These are phyloP conservation scores for Myrmophylax atrothorax DNA, from an alignment of 2,113 vertebrate genomes.

Conservation along the genomic window DNA sequence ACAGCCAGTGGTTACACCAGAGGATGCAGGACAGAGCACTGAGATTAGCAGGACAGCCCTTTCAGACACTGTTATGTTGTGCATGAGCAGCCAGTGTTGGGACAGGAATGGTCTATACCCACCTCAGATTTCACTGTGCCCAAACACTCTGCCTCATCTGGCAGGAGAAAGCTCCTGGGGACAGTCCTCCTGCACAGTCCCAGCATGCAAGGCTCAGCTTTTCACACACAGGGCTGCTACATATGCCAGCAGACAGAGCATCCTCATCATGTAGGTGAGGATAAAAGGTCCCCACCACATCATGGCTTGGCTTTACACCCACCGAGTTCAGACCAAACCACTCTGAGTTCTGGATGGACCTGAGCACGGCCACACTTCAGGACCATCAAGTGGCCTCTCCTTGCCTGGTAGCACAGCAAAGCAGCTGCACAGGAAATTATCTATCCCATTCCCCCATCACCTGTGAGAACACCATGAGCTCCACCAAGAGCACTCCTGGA, in stretches of 20 bases:
- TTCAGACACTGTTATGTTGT: not conserved
- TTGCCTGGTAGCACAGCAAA: not conserved
- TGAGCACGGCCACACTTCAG: accelerated
- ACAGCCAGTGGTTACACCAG: not conserved
- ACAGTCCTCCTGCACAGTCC: not conserved
- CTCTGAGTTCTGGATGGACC: not conserved
- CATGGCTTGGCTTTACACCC: not conserved
- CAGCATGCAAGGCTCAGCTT: not conserved
- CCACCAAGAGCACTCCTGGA: not conserved
- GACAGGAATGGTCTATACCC: not conserved
- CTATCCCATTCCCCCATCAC: not conserved
- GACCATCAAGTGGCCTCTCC: not conserved
- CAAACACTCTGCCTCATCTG: not conserved
- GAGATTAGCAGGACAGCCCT: not conserved
- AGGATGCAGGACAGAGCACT: not conserved
- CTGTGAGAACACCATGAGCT: not conserved
- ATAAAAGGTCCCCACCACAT: not conserved
- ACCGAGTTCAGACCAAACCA: accelerated
- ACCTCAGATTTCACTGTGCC: not conserved
- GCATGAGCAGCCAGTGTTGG: accelerated
- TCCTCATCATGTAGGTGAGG: accelerated
- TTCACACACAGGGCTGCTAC: not conserved
- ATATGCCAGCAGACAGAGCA: not conserved
- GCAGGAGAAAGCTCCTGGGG: not conserved
- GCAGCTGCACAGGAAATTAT: not conserved